A percentile compares a stretch with the other conserved stretches of the same genome.
phyloP scores from a whole-genome alignment of 2,113 vertebrate genomes.

The Nesoenas mayeri region DNA sequence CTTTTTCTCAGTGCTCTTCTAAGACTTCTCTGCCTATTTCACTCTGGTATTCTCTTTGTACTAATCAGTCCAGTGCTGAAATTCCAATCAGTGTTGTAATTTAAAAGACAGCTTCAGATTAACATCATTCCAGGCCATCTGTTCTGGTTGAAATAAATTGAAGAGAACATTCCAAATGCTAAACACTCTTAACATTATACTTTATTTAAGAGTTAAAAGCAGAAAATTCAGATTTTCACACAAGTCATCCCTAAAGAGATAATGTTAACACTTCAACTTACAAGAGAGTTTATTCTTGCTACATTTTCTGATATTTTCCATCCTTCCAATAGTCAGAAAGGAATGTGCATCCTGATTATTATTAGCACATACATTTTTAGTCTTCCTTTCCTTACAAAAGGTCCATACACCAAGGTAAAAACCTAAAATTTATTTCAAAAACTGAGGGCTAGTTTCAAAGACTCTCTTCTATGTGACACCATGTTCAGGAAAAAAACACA shows the following conservation, averaged over 20 bases:
- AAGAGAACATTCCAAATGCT: slow-evolving; percentile 31
- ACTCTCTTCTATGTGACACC: not conserved
- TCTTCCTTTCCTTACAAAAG: not conserved
- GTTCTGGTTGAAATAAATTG: slow-evolving; percentile 29
- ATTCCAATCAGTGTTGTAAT: slow-evolving; percentile 14
- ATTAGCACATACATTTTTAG: not conserved
- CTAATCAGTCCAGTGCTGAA: slow-evolving; percentile 1
- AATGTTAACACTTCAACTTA: not conserved
- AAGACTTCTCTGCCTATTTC: not conserved
- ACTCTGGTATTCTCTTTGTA: not conserved
- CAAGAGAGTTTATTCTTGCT: not conserved
- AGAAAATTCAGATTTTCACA: slow-evolving; percentile 7
- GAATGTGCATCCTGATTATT: not conserved
- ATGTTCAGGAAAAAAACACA: not conserved
- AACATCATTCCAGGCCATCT: slow-evolving; percentile 36
- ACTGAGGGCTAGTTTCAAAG: not conserved
- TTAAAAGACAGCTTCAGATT: slow-evolving; percentile 27
- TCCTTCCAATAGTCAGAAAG: not conserved
- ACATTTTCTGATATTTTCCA: not conserved
- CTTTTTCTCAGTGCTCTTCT: not conserved
- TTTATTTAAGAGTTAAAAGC: slow-evolving; percentile 48
- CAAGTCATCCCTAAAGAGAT: not conserved
- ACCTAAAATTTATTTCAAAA: not conserved
- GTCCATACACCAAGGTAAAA: not conserved
- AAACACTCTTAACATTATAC: not conserved